A percentile compares a stretch with the other conserved stretches of the same genome.
Evolutionary conservation across 2,888 invertebrate genomes (phyloP).

Genomic region (Apoderus coryli): DNA sequence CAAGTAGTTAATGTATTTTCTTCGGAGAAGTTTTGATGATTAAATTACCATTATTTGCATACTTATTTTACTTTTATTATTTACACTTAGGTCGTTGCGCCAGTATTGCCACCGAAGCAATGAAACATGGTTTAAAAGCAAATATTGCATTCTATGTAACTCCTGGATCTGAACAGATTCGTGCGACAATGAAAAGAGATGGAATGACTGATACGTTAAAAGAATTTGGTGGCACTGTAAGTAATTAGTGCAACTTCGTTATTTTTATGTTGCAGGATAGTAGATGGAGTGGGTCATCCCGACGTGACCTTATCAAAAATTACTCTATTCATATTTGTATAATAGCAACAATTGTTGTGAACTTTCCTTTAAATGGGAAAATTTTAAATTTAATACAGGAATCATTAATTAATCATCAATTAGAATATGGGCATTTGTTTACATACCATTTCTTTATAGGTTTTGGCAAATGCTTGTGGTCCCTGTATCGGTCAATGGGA

Average conservation of each 20-base stretch:
- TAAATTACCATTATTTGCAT: no score
- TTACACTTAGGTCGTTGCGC: slow-evolving; percentile 53
- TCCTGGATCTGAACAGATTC: slow-evolving; percentile 95
- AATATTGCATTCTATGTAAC: slow-evolving; percentile 96
- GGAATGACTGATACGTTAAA: slow-evolving; percentile 77
- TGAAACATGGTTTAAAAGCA: slow-evolving; percentile 83
- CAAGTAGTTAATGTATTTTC: no score
- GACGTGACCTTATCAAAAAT: no score
- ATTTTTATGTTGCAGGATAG: no score
- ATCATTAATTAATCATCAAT: background rate
- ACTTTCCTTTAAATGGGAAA: slow-evolving; percentile 11
- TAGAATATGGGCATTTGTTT: background rate
- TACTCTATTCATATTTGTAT: background rate
- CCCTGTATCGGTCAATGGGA: slow-evolving; percentile 99
- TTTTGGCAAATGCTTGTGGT: slow-evolving; percentile 97
- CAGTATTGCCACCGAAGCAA: slow-evolving; percentile 81
- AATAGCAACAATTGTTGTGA: background rate
- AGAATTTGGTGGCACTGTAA: slow-evolving; percentile 80
- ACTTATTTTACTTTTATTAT: no score
- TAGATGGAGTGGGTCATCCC: no score
- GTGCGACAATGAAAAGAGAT: slow-evolving; percentile 97
- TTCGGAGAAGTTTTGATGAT: no score
- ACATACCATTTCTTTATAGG: slow-evolving; percentile 28
- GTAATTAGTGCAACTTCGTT: no score
- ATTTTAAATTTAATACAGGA: slow-evolving; percentile 10